Conservation (phyloP, 2,113 vertebrate species). For the Misgurnus mizolepis region DNA sequence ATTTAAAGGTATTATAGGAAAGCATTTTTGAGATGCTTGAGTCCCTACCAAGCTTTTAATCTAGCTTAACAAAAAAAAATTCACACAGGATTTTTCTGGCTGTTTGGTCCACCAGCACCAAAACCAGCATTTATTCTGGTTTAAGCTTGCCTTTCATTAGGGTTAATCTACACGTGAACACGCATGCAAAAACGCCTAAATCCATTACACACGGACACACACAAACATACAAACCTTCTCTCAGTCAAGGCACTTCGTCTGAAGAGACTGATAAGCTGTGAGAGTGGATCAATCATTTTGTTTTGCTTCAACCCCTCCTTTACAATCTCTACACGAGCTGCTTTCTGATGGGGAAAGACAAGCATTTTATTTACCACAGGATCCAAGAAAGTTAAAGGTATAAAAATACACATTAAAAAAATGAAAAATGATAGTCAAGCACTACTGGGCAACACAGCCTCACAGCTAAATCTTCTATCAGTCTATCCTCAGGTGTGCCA, state of each 20-base stretch:
- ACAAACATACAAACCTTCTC: conserved; percentile 77
- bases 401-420: not conserved
- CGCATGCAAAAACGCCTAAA: conserved; percentile 1
- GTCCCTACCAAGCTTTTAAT: too few relatives aligned
- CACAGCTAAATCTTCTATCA: conserved; percentile 94
- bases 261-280: conserved; percentile 92
- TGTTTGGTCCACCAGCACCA: too few relatives aligned
- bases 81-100: too few relatives aligned
- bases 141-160: not conserved
- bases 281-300: conserved; percentile 86
- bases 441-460: conserved; percentile 29
- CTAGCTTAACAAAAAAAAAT: too few relatives aligned
- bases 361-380: conserved; percentile 42
- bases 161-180: not conserved
- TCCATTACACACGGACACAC: conserved; percentile 20
- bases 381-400: not conserved
- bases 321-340: conserved; percentile 63
- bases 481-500: conserved; percentile 86
- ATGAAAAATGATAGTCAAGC: not conserved
- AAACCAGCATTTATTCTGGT: too few relatives aligned
- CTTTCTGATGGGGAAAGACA: conserved; percentile 57
- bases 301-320: conserved; percentile 65
- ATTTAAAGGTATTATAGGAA: too few relatives aligned
- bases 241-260: conserved; percentile 88
- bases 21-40: too few relatives aligned